These are phyloP conservation scores for Epizoanthus illoricatus DNA, from an alignment of 92 coral and sea anemone genomes.

Conservation along the genomic window DNA sequence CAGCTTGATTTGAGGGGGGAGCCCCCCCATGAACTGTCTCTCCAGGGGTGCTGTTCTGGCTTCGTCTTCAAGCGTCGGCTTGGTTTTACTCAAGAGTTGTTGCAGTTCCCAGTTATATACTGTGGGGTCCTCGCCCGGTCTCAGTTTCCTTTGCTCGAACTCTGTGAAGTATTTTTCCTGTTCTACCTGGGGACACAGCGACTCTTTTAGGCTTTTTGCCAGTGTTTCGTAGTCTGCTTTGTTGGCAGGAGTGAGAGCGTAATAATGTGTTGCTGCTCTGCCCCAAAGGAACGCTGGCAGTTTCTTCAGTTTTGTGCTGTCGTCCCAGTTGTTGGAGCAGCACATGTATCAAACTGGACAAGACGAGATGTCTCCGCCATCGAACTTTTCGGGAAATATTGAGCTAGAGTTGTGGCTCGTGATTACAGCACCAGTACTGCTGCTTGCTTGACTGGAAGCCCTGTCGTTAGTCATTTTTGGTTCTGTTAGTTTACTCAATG, in stretches of 20 bases:
- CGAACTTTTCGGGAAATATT: conserved; percentile 21
- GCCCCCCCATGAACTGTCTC: conserved; percentile 43
- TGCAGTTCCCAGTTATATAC: conserved; percentile 46
- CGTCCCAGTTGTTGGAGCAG: conserved; percentile 24
- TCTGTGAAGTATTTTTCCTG: not conserved
- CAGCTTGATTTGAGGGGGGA: conserved; percentile 40
- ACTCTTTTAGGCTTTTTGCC: not conserved
- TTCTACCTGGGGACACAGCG: not conserved
- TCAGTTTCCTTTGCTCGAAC: conserved; percentile 3
- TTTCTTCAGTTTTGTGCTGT: conserved; percentile 10
- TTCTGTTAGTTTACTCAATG: not conserved
- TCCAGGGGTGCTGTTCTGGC: conserved; percentile 33
- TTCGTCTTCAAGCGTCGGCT: conserved; percentile 33
- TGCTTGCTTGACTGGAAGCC: too few species aligned
- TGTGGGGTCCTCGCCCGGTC: conserved; percentile 30
- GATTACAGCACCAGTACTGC: conserved; percentile 22
- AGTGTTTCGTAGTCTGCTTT: not conserved
- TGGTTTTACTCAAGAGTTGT: conserved; percentile 45
- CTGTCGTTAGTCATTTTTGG: too few species aligned
- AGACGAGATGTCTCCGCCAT: not conserved
- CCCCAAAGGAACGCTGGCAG: conserved; percentile 27
- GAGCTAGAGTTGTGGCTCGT: conserved; percentile 16
- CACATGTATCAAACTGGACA: conserved; percentile 30
- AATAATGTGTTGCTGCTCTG: conserved; percentile 12
- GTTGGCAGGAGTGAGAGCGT: not conserved